Conservation (phyloP, 2,888 invertebrate genomes). For the Cataglyphis albicans region DNA sequence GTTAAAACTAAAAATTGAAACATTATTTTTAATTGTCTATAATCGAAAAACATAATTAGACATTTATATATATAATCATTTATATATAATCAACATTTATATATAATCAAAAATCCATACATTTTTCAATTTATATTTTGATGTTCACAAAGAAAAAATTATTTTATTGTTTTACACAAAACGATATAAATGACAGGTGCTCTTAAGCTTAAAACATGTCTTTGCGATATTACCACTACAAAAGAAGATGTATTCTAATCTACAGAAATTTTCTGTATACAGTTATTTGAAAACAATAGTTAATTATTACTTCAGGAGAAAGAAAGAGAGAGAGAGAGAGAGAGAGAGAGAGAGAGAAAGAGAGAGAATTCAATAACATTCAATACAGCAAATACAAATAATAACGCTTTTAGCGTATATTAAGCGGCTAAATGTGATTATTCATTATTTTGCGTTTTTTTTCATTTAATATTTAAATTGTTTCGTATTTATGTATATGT, state of each 20-base stretch:
- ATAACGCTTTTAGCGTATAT: not conserved
- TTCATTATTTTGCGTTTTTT: not conserved
- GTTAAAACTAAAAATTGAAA: not conserved
- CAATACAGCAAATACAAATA: not conserved
- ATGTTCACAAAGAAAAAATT: not conserved
- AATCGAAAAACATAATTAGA: not conserved
- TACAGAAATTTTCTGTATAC: not conserved
- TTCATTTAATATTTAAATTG: not conserved
- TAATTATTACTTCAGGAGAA: not conserved
- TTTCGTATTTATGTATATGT: not conserved
- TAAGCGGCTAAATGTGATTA: not conserved
- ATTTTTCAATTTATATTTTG: not conserved
- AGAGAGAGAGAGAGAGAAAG: not conserved
- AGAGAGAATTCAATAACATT: not conserved
- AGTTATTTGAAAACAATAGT: not conserved
- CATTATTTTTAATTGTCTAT: not conserved
- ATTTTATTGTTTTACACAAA: not conserved
- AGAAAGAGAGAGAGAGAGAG: not conserved
- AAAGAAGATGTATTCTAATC: not conserved
- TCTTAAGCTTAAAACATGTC: not conserved
- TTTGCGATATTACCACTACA: not conserved
- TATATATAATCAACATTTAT: no score
- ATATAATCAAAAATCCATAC: not conserved
- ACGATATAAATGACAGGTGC: not conserved
- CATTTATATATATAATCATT: not conserved